Conservation (phyloP, 30 jellyfish, hydroid and myxozoan species). For the Sanderia malayensis region DNA sequence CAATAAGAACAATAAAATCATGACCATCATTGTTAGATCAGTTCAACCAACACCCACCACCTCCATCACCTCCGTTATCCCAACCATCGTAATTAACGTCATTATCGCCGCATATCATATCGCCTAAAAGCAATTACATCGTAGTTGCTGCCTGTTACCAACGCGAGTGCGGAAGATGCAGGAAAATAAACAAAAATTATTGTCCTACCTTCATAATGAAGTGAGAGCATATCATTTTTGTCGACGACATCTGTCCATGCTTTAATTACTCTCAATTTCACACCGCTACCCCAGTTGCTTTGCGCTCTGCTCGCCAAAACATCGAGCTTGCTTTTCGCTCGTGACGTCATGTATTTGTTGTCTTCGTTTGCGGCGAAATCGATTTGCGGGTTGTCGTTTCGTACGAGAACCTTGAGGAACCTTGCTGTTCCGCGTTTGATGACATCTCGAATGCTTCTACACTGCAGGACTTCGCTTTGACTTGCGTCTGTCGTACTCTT, state of each 20-base stretch:
- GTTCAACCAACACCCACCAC: too few relatives aligned
- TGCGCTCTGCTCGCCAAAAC: constrained; percentile 72
- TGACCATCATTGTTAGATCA: too few relatives aligned
- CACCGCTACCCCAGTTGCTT: constrained; percentile 55
- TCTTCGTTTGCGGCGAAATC: constrained; percentile 64
- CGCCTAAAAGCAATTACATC: too few relatives aligned
- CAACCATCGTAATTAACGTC: too few relatives aligned
- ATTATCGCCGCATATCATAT: too few relatives aligned
- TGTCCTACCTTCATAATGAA: constrained; percentile 89
- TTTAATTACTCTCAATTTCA: constrained; percentile 51
- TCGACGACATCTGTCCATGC: constrained; percentile 95
- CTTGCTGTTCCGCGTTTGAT: constrained; percentile 84
- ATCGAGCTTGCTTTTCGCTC: constrained; percentile 87
- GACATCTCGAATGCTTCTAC: constrained; percentile 88
- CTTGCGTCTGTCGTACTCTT: constrained; percentile 55
- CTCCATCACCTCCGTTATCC: too few relatives aligned
- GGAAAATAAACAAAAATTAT: too few relatives aligned
- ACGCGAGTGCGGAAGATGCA: too few relatives aligned
- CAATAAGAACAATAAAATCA: too few relatives aligned
- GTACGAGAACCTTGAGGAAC: constrained; percentile 73
- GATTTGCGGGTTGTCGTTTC: constrained; percentile 64
- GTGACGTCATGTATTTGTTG: constrained; percentile 90
- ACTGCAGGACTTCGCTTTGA: constrained; percentile 58
- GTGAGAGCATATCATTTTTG: constrained; percentile 63
- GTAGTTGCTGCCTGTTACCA: too few relatives aligned